These are phyloP conservation scores for Donacobius atricapilla DNA, from an alignment of 2,113 vertebrate genomes.

Conservation along the genomic window DNA sequence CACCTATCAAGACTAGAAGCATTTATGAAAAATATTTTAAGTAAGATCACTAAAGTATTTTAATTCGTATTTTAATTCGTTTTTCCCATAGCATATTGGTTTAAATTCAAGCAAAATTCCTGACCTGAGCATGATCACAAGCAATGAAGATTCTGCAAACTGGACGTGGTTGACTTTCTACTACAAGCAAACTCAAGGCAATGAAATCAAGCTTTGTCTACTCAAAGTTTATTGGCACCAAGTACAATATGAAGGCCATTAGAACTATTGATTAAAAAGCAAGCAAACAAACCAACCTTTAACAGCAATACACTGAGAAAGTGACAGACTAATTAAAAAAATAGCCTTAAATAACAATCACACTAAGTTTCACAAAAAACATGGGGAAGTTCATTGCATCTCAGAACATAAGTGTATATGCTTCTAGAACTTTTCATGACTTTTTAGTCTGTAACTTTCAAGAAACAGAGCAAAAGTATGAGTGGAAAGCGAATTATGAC, in stretches of 20 bases:
- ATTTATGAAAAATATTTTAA: not conserved
- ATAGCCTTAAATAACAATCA: not conserved
- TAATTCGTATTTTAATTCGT: accelerated
- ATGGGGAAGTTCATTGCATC: not conserved
- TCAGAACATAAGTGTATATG: accelerated
- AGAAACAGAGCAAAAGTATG: not conserved
- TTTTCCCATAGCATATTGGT: not conserved
- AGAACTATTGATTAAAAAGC: not conserved
- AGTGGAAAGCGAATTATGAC: not conserved
- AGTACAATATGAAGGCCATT: not conserved
- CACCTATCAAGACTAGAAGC: not conserved
- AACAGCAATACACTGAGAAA: not conserved
- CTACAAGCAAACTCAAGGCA: not conserved
- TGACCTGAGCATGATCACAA: not conserved
- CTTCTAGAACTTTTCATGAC: not conserved
- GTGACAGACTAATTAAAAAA: not conserved
- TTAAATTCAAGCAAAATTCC: not conserved
- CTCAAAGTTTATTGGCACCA: not conserved
- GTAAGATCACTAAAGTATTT: not conserved
- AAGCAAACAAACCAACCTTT: not conserved
- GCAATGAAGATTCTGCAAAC: not conserved
- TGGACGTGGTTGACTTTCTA: not conserved
- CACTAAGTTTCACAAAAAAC: not conserved
- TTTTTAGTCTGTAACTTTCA: not conserved
- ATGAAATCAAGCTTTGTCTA: not conserved